Conservation (phyloP, 2,797 vertebrate genomes). For the Lophotriccus pileatus region DNA sequence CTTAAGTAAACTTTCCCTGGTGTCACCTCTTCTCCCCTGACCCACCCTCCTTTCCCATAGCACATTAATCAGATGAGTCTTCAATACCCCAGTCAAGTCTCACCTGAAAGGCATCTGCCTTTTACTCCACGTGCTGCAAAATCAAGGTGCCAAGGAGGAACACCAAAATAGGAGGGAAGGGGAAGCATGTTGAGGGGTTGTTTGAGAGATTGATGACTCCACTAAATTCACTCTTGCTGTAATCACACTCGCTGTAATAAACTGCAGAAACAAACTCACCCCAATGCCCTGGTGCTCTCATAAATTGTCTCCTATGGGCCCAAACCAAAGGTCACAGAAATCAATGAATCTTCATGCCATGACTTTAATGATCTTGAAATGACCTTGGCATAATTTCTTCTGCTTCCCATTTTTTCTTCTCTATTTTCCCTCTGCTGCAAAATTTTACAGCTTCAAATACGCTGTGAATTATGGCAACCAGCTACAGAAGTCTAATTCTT, state of each 20-base stretch:
- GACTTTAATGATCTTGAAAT: background rate
- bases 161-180: background rate
- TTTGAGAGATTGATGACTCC: background rate
- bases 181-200: background rate
- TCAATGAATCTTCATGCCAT: background rate
- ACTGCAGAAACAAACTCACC: background rate
- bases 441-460: background rate
- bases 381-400: background rate
- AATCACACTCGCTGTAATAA: background rate
- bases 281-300: background rate
- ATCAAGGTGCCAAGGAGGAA: background rate
- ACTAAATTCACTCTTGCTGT: background rate
- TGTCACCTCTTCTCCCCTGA: background rate
- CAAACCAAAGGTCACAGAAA: background rate
- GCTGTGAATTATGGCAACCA: background rate
- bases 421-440: background rate
- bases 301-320: background rate
- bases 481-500: slow-evolving; percentile 21
- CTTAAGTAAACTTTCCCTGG: background rate
- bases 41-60: background rate
- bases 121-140: background rate
- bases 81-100: background rate
- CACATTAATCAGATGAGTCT: background rate
- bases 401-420: background rate
- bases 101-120: background rate